Evolutionary conservation across 2,888 invertebrate genomes (phyloP).

Genomic region (Itoplectis maculator): DNA sequence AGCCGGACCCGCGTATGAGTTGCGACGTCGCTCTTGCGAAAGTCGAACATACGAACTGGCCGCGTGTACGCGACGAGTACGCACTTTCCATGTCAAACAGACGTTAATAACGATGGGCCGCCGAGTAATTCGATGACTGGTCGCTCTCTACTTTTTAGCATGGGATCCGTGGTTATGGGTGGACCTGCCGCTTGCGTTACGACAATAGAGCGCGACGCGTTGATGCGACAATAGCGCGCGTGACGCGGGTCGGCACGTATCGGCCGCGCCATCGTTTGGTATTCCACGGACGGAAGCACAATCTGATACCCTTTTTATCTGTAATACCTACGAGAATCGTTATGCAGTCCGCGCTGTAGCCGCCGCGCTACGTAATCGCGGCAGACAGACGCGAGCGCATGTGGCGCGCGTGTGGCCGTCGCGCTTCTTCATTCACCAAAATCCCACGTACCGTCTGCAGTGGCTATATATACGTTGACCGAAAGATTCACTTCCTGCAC

Average conservation of each 20-base stretch:
- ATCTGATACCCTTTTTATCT: slow-evolving; percentile 11
- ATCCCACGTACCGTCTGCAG: too few species aligned
- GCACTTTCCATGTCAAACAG: slow-evolving; percentile 70
- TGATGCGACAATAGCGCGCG: slow-evolving; percentile 1
- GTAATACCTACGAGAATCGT: slow-evolving; percentile 3
- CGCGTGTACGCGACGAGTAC: slow-evolving; percentile 58
- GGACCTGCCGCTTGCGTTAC: not conserved
- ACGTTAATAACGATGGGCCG: slow-evolving; percentile 56
- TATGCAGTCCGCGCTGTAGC: not conserved
- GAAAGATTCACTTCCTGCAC: too few species aligned
- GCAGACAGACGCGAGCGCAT: slow-evolving; percentile 4
- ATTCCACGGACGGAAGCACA: slow-evolving; percentile 10
- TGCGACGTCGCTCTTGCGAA: slow-evolving; percentile 59
- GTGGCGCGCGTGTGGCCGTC: not conserved
- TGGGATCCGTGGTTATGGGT: slow-evolving; percentile 1
- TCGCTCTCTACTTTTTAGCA: slow-evolving; percentile 48
- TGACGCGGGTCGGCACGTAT: not conserved
- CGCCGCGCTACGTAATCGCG: slow-evolving; percentile 11
- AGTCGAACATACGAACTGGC: slow-evolving; percentile 52
- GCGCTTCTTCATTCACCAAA: not conserved
- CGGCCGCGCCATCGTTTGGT: not conserved
- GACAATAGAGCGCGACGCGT: not conserved
- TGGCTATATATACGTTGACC: too few species aligned
- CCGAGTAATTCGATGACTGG: slow-evolving; percentile 39
- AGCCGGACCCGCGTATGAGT: slow-evolving; percentile 4